Evolutionary conservation across 2,888 invertebrate species (phyloP).

Genomic region (Leuctra nigra): DNA sequence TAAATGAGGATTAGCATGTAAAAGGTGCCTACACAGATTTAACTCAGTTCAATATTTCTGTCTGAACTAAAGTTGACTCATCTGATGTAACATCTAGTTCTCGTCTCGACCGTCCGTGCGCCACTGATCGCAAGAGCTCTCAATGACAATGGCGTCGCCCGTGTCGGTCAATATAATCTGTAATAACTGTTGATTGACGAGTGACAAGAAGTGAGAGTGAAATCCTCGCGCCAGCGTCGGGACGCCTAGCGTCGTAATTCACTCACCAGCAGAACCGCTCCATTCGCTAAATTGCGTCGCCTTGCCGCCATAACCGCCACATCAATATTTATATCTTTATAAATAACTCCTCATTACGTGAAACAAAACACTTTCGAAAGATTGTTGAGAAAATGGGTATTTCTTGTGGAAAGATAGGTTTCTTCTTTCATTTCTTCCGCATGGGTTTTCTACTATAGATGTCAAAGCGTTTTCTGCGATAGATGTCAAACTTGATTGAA

Average conservation of each 20-base stretch:
- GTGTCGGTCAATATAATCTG: not conserved
- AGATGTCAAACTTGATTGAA: too few relatives aligned
- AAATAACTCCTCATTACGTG: not conserved
- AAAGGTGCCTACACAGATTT: too few relatives aligned
- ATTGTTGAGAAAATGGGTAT: too few relatives aligned
- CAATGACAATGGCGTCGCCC: not conserved
- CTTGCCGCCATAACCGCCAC: not conserved
- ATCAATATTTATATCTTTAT: not conserved
- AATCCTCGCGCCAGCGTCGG: not conserved
- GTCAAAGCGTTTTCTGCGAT: too few relatives aligned
- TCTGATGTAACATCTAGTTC: too few relatives aligned
- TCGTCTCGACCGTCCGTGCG: too few relatives aligned
- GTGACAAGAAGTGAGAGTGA: not conserved
- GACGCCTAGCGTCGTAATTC: not conserved
- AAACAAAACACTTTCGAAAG: not conserved
- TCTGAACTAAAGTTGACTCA: too few relatives aligned
- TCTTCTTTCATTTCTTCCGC: too few relatives aligned
- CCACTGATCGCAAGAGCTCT: not conserved
- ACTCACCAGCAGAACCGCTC: not conserved
- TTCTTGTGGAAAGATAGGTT: too few relatives aligned
- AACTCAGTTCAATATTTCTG: too few relatives aligned
- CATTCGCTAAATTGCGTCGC: not conserved
- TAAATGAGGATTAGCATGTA: too few relatives aligned
- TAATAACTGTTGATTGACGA: constrained; percentile 6
- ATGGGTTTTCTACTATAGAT: too few relatives aligned